Conservation (phyloP, 1,140 invertebrate species). For the Halotydeus destructor region DNA sequence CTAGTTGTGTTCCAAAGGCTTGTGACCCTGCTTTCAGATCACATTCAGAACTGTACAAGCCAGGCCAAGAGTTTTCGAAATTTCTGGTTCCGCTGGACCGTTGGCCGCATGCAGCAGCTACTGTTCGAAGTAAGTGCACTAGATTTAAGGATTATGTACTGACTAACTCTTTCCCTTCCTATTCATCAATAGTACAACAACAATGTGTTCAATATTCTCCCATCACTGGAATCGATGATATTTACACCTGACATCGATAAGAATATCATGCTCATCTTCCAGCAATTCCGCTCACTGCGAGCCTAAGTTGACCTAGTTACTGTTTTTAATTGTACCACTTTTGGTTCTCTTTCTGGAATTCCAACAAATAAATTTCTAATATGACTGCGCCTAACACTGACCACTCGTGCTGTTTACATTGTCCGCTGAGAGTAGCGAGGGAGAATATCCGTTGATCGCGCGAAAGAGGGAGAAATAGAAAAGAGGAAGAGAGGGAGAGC, state of each 20-base stretch:
- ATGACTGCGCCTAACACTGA: no score
- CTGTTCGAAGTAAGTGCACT: slow-evolving; percentile 61
- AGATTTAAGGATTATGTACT: background rate
- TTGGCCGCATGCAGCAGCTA: slow-evolving; percentile 81
- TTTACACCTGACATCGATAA: slow-evolving; percentile 90
- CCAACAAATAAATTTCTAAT: no score
- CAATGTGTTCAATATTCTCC: slow-evolving; percentile 91
- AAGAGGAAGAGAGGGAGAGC: no score
- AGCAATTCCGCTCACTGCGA: slow-evolving; percentile 71
- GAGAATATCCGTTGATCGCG: no score
- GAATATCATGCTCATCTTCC: slow-evolving; percentile 88
- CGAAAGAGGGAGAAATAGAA: no score
- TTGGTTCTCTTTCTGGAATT: no score
- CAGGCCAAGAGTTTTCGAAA: slow-evolving; percentile 79
- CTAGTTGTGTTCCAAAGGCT: slow-evolving; percentile 87
- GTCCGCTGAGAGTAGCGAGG: no score
- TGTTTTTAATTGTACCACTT: no score
- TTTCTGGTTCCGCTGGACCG: slow-evolving; percentile 90
- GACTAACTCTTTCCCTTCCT: slow-evolving; percentile 9
- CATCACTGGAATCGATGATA: slow-evolving; percentile 73
- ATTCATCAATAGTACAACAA: slow-evolving; percentile 55
- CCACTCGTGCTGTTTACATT: no score
- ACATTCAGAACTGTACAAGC: slow-evolving; percentile 75
- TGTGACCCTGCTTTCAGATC: slow-evolving; percentile 93
- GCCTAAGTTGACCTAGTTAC: slow-evolving; percentile 29